Evolutionary conservation across 2,888 invertebrate species (phyloP), one percentile per base, ranked within the genome.

Genomic region (Hydropsyche betteni): DNA sequence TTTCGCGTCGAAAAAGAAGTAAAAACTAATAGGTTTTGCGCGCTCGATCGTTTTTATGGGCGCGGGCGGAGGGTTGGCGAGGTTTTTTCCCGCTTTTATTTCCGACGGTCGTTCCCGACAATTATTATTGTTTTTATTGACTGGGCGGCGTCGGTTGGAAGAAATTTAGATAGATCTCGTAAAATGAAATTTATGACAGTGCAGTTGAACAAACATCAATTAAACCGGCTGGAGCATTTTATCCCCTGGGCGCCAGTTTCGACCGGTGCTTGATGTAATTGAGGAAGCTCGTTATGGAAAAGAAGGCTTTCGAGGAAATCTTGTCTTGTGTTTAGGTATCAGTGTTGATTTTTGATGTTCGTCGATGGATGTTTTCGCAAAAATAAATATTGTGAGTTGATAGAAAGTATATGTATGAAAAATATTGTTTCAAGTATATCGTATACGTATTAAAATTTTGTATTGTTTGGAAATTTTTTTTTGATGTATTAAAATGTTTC

Each of bases 131-230:
- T 44, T 64, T 64, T 64, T 64, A 64, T 64, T 64, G 64, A 64
- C 64, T 64, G 64, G 64, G 64, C 61, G 61, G 61, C 44, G 64
- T 64, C 34, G 44, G 64, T 36, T 34, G 64, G 64, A 64, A 64
- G 64, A 64, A 64, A 64, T 64, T 64, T n/a, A 64, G 64, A 64
- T 64, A 64, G 64, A 64, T 64, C 64, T 64, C 64, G 64, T 64
- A 64, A 64, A 64, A 64, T 64, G 64, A 36, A 64, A 64, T 64
- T 64, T 64, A 64, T 64, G 64, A 64, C 64, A 64, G 64, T 64
- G 64, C 64, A 64, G 36, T 64, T 34, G 64, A 36, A 64, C 64
- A 24, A 64, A 64, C 64, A 64, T 64, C 64, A 64, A 64, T 64
- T 64, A 64, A 44, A 64, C 64, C 64, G 64, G 34, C 64, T 12